Evolutionary conservation across 2,797 vertebrate genomes (phyloP), one percentile per base, ranked within the genome.

Genomic region (Sebastolobus altivelis): DNA sequence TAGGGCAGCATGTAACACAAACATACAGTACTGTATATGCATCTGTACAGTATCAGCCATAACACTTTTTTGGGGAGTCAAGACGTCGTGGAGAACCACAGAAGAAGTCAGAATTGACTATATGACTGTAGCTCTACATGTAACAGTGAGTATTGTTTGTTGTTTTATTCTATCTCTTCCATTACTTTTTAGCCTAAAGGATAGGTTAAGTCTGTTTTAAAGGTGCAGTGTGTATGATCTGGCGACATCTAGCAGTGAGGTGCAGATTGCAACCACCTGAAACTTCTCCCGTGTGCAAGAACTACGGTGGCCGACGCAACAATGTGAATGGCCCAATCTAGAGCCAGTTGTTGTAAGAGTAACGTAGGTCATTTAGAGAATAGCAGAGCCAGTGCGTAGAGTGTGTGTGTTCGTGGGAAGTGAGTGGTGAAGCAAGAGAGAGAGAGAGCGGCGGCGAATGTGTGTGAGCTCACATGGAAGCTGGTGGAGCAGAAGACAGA

Each of bases 241-340:
- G 16, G 0, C 16, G 16, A 46, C 16, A 46, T 46, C 3, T 46
- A 46, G 43, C 43, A 46, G 1, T 46, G 43, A 46, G 7, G 43
- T 46, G 43, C 7, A 46, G 43, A 18, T 46, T 46, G 0, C 43
- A 46, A 46, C 16, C 43, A 46, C 16, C 43, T 46, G 43, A 46
- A 46, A 0, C 43, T 18, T 46, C 38, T 40, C 38, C 12, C 0
- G 7, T 46, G 7, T 46, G 43, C 0, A 16, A 18, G 43, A 46
- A 46, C 16, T 46, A 46, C 0, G 14, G 43, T 46, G 43, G 43
- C 0, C 43, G 16, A 46, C 6, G 43, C 16, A 0, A 46, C 16
- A 46, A 46, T 1, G 3, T 46, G 43, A 46, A 46, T 18, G 7
- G 43, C 43, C 16, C 43, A 18, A 18, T 18, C 43, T 46, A 46